These are phyloP conservation scores for Agelas oroides DNA, from an alignment of 37 sponge, comb jelly and placozoan species.

Conservation along the genomic window DNA sequence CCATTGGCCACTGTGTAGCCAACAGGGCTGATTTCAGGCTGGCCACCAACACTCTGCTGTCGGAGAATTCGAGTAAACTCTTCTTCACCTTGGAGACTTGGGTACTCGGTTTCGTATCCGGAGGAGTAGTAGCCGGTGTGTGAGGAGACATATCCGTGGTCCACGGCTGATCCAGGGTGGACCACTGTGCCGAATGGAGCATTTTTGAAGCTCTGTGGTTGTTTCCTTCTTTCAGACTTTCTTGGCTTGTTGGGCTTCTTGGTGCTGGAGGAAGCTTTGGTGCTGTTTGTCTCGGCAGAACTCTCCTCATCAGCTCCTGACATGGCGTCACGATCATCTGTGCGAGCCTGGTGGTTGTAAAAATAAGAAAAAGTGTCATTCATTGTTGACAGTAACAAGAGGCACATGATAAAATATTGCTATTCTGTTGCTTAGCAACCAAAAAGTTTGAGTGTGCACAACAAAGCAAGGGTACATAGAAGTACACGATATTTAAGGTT, in stretches of 20 bases:
- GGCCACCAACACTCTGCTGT: slow-evolving; percentile 13
- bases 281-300: slow-evolving; percentile 11
- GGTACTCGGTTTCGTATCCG: slow-evolving; percentile 62
- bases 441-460: too few relatives aligned
- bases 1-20: not conserved
- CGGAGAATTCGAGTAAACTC: slow-evolving; percentile 16
- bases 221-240: slow-evolving; percentile 30
- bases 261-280: not conserved
- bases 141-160: slow-evolving; percentile 50
- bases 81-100: slow-evolving; percentile 30
- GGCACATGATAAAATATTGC: too few relatives aligned
- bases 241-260: slow-evolving; percentile 26
- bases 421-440: too few relatives aligned
- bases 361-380: too few relatives aligned
- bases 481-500: too few relatives aligned
- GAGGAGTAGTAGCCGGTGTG: slow-evolving; percentile 51
- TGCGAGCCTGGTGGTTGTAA: slow-evolving; percentile 17
- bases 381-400: too few relatives aligned
- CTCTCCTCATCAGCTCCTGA: slow-evolving; percentile 64
- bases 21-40: not conserved
- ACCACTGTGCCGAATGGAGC: too few relatives aligned
- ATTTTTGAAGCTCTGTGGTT: not conserved
- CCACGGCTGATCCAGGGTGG: not conserved
- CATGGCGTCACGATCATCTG: slow-evolving; percentile 37
- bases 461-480: too few relatives aligned